These are phyloP conservation scores for Mormyrops boulengeri DNA, from an alignment of 2,797 vertebrate genomes.

Conservation along the genomic window DNA sequence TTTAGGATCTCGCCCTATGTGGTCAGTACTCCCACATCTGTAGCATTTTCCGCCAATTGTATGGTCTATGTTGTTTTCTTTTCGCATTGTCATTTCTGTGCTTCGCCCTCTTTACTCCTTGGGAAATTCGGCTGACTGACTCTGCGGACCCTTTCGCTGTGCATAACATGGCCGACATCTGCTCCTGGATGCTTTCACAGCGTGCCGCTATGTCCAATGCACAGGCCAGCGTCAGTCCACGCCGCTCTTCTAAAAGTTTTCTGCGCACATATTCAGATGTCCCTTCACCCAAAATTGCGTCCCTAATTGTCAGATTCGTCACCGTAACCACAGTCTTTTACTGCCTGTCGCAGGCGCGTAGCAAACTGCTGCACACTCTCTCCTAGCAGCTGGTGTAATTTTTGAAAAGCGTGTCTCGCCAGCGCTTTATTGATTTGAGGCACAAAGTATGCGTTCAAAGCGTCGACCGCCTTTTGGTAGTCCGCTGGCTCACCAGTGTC, in stretches of 20 bases:
- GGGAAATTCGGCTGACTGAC: background rate
- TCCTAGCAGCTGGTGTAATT: too few relatives aligned
- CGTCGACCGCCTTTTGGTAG: too few relatives aligned
- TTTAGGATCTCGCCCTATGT: background rate
- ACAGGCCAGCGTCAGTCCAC: background rate
- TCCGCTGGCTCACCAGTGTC: too few relatives aligned
- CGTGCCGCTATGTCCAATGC: background rate
- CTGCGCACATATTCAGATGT: background rate
- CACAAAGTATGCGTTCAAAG: too few relatives aligned
- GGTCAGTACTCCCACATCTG: background rate
- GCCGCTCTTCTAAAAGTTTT: background rate
- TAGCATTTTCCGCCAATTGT: background rate
- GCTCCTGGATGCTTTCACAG: background rate
- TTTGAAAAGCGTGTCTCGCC: too few relatives aligned
- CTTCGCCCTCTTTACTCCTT: background rate
- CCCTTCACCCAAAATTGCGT: too few relatives aligned
- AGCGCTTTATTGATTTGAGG: too few relatives aligned
- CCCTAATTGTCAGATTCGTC: background rate
- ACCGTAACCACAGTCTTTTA: background rate
- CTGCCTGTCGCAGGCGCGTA: background rate
- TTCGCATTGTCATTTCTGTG: background rate
- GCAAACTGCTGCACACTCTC: too few relatives aligned
- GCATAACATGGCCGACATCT: background rate
- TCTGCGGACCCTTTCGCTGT: background rate
- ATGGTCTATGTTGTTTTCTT: background rate